A percentile compares a stretch with the other conserved stretches of the same genome.
Conservation (phyloP, 2,888 invertebrate species). For the Tipula unca region DNA sequence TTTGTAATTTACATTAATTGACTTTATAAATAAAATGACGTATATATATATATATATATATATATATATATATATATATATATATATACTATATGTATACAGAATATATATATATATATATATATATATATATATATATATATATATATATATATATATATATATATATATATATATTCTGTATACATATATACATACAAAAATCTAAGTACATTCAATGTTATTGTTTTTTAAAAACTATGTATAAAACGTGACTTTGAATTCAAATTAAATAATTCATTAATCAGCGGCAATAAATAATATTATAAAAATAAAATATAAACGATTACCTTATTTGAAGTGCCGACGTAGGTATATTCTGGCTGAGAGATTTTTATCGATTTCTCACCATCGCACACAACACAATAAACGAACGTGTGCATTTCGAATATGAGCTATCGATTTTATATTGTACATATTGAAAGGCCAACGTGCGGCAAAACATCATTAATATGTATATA, state of each 20-base stretch:
- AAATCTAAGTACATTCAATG: background rate
- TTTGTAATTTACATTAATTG: background rate
- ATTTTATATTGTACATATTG: background rate
- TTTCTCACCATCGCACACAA: background rate
- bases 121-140: too few relatives aligned
- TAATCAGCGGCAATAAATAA: background rate
- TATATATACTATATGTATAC: too few relatives aligned
- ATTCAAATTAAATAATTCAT: background rate
- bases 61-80: too few relatives aligned
- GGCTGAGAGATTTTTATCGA: background rate
- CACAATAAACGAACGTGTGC: background rate
- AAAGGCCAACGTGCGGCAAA: background rate
- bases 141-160: too few relatives aligned
- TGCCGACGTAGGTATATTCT: background rate
- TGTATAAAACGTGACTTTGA: background rate
- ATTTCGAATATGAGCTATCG: background rate
- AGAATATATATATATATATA: too few relatives aligned
- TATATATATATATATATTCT: too few relatives aligned
- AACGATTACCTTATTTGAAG: slow-evolving; percentile 2
- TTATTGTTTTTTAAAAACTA: background rate
- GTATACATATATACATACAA: too few relatives aligned
- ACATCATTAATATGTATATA: background rate
- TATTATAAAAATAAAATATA: background rate
- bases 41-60: background rate
- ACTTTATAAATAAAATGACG: background rate